Conservation (phyloP, 92 coral and sea anemone species). For the Palythoa caribaeorum region DNA sequence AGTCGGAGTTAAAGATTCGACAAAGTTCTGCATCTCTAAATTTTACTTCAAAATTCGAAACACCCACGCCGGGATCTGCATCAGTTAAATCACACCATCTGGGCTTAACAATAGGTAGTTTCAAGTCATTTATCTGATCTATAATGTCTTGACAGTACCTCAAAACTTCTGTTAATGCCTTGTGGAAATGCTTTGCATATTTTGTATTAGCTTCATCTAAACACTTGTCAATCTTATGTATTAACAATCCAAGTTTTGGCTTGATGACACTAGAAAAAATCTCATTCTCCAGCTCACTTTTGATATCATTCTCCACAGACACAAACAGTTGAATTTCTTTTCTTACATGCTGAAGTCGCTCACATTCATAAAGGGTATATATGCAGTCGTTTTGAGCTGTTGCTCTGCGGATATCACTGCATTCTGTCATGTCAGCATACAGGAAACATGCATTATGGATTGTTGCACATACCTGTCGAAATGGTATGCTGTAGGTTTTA, state of each 20-base stretch:
- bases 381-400: constrained; percentile 14
- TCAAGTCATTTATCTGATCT: not conserved
- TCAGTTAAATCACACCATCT: constrained; percentile 50
- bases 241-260: constrained; percentile 14
- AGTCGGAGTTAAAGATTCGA: constrained; percentile 31
- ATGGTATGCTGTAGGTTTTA: constrained; percentile 11
- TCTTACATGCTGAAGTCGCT: constrained; percentile 21
- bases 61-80: constrained; percentile 32
- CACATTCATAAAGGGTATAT: constrained; percentile 14
- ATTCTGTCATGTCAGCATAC: constrained; percentile 57
- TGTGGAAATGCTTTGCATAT: not conserved
- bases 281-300: constrained; percentile 21
- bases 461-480: constrained; percentile 41
- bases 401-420: constrained; percentile 14
- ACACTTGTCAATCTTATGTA: constrained; percentile 7
- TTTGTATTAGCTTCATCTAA: constrained; percentile 8
- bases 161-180: not conserved
- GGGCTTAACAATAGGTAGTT: constrained; percentile 32
- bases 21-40: constrained; percentile 51
- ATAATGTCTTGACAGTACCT: not conserved
- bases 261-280: constrained; percentile 19
- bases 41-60: constrained; percentile 14
- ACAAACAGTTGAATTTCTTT: constrained; percentile 5
- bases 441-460: constrained; percentile 48
- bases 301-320: constrained; percentile 12